Conservation (phyloP, 2,888 invertebrate genomes). For the Cyaniris semiargus region DNA sequence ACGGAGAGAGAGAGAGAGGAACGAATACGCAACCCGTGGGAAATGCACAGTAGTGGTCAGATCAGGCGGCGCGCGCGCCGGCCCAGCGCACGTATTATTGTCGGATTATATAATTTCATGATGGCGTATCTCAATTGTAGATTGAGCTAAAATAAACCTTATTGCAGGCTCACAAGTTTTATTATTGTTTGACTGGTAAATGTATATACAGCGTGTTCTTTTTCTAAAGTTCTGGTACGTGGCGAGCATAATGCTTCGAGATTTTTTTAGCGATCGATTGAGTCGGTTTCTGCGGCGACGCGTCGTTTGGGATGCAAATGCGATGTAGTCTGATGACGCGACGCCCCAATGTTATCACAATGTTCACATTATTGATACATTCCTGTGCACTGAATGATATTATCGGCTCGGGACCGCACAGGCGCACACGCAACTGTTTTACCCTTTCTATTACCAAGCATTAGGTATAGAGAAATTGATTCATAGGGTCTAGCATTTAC, state of each 20-base stretch:
- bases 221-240: constrained; percentile 45
- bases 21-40: constrained; percentile 76
- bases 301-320: constrained; percentile 74
- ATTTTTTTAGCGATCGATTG: constrained; percentile 78
- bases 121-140: constrained; percentile 59
- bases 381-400: constrained; percentile 19
- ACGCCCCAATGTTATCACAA: constrained; percentile 56
- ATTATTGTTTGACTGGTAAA: constrained; percentile 39
- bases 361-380: constrained; percentile 25
- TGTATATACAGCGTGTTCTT: constrained; percentile 44
- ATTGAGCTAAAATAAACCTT: constrained; percentile 38
- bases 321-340: constrained; percentile 64
- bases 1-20: constrained; percentile 54
- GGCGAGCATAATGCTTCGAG: constrained; percentile 71
- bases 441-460: not conserved
- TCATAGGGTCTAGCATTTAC: not conserved
- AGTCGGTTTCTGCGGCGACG: constrained; percentile 69
- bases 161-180: constrained; percentile 38
- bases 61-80: constrained; percentile 79
- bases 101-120: constrained; percentile 61
- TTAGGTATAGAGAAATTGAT: not conserved
- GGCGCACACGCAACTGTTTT: not conserved
- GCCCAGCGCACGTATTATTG: constrained; percentile 80
- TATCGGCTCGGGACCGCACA: constrained; percentile 1
- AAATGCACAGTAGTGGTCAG: constrained; percentile 82